Conservation (phyloP, 2,113 vertebrate species). For the Calyptommatus sinebrachiatus region DNA sequence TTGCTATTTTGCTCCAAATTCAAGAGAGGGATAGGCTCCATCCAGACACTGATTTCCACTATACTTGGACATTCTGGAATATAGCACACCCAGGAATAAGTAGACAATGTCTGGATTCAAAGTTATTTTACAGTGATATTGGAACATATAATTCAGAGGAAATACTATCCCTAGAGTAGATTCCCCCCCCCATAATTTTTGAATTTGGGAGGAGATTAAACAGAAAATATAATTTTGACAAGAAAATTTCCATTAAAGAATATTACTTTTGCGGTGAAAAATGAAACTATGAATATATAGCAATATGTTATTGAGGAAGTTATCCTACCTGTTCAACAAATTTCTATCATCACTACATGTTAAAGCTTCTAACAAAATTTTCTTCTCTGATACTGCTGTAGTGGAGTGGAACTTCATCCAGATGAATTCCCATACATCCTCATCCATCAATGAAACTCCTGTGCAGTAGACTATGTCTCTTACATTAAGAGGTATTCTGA, state of each 20-base stretch:
- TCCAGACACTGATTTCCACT: too few species aligned
- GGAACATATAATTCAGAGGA: neutral
- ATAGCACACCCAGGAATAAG: too few species aligned
- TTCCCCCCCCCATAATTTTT: too few species aligned
- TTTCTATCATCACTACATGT: slow-evolving; percentile 94
- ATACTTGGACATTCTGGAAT: too few species aligned
- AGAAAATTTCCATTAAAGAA: neutral
- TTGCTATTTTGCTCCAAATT: neutral
- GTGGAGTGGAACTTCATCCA: slow-evolving; percentile 99
- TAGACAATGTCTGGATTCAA: too few species aligned
- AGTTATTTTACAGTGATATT: neutral
- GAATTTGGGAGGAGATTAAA: neutral
- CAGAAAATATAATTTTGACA: neutral
- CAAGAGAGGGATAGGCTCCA: neutral
- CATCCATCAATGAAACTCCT: slow-evolving; percentile 94
- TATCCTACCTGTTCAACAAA: slow-evolving; percentile 85
- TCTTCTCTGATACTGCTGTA: slow-evolving; percentile 91
- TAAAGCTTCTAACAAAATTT: slow-evolving; percentile 93
- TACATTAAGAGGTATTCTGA: slow-evolving; percentile 93
- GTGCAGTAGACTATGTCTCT: slow-evolving; percentile 98
- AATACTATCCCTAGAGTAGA: neutral
- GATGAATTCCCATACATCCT: slow-evolving; percentile 98
- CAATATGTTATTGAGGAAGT: neutral
- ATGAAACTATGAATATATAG: neutral
- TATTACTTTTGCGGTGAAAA: neutral